Evolutionary conservation across 2,888 invertebrate genomes (phyloP).

Genomic region (Creontiades dilutus): DNA sequence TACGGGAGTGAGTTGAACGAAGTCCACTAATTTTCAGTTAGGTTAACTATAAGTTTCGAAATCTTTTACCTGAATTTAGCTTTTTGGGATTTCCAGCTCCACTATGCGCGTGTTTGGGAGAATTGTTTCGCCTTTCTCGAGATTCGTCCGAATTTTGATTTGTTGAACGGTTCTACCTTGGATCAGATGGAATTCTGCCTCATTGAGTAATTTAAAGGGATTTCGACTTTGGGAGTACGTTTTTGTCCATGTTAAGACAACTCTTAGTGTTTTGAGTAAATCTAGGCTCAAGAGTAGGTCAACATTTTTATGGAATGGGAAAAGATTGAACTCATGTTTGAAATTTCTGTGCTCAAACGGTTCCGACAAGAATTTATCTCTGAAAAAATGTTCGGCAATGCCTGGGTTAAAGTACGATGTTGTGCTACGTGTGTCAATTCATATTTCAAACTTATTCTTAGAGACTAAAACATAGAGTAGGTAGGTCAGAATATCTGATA

Average conservation of each 20-base stretch:
- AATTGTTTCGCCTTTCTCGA: conserved; percentile 29
- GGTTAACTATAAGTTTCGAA: conserved; percentile 28
- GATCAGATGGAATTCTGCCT: background rate
- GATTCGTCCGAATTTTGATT: conserved; percentile 22
- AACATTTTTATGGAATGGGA: conserved; percentile 14
- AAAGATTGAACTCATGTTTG: conserved; percentile 13
- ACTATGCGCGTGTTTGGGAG: conserved; percentile 28
- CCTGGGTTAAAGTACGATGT: no score
- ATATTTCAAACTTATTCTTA: no score
- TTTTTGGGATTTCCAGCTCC: conserved; percentile 30
- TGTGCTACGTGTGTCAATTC: no score
- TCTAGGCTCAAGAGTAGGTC: conserved; percentile 53
- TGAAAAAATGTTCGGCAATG: no score
- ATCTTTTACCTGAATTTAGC: background rate
- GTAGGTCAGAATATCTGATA: no score
- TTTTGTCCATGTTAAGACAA: background rate
- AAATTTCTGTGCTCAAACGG: background rate
- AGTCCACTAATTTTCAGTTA: background rate
- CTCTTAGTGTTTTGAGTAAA: conserved; percentile 2
- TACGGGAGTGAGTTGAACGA: background rate
- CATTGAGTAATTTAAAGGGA: conserved; percentile 7
- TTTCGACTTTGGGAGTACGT: background rate
- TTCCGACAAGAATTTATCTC: background rate
- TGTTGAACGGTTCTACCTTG: background rate
- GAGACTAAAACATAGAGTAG: no score